Evolutionary conservation across 30 jellyfish, hydroid and myxozoan genomes (phyloP).

Genomic region (Catostylus mosaicus): DNA sequence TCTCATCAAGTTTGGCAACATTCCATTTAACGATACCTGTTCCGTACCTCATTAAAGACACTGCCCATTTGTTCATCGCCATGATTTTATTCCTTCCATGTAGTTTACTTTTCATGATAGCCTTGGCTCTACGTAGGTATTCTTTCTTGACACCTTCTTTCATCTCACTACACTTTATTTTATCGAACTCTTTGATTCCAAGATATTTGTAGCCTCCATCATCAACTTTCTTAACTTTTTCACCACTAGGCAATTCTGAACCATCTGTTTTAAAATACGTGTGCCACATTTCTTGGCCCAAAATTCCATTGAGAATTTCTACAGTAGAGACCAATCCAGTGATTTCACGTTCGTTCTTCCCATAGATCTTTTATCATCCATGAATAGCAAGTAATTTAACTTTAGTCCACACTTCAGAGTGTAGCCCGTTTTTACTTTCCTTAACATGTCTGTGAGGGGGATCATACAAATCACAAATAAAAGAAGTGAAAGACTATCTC

Average conservation of each 20-base stretch:
- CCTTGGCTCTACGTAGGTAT: constrained; percentile 2
- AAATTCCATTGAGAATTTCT: constrained; percentile 16
- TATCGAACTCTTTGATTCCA: constrained; percentile 28
- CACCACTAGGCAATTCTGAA: constrained; percentile 36
- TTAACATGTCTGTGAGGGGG: constrained; percentile 15
- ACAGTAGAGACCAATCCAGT: constrained; percentile 6
- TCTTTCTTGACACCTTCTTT: constrained; percentile 29
- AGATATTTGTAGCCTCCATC: constrained; percentile 32
- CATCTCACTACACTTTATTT: constrained; percentile 4
- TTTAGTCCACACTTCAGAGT: constrained; percentile 44
- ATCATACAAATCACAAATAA: constrained; percentile 42
- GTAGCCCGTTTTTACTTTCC: constrained; percentile 29
- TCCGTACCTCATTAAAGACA: constrained; percentile 17
- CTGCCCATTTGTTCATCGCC: constrained; percentile 28
- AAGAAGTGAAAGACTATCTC: constrained; percentile 50
- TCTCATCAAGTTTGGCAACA: background rate
- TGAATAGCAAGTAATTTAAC: constrained; percentile 26
- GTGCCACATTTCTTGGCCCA: constrained; percentile 44
- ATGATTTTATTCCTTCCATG: constrained; percentile 3
- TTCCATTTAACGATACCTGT: constrained; percentile 19
- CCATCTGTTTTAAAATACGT: constrained; percentile 30
- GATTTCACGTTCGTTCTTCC: constrained; percentile 5
- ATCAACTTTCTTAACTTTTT: constrained; percentile 16
- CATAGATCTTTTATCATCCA: constrained; percentile 1
- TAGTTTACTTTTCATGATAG: constrained; percentile 8